Evolutionary conservation across 2,888 invertebrate species (phyloP), one percentile per base, ranked within the genome.

Genomic region (Lithodes maja): DNA sequence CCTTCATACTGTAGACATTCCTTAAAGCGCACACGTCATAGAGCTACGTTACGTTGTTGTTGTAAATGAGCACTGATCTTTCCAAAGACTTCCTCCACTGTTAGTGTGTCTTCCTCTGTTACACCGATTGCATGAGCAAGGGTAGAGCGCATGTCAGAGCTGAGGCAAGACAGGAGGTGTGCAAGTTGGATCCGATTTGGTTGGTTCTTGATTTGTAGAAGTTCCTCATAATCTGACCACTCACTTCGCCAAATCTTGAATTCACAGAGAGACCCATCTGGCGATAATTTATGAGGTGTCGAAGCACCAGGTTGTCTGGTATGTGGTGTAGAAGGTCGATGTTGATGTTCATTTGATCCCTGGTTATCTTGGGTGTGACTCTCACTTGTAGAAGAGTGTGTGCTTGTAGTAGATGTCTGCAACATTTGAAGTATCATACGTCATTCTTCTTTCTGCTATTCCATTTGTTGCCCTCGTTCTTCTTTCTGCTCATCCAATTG

Each of bases 101-200:
- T n/a, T 17, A n/a, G n/a, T n/a, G 50, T 69, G 5, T 81, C 61
- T 50, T 81, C 61, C 81, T 81, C 81, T 33, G 81, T 17, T n/a
- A 82, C 68, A 5, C 69, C 68, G 12, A 82, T 68, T 12, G 82
- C 82, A 54, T 82, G 61, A 7, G n/a, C n/a, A n/a, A n/a, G n/a
- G n/a, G n/a, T n/a, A n/a, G 54, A 12, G 2, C 55, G 79, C 17
- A 74, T 74, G 3, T 74, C 15, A n/a, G 17, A 17, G n/a, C 9
- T 74, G n/a, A 74, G 74, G 17, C 74, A 74, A 3, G 74, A 74
- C n/a, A 5, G 3, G 17, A 74, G 74, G n/a, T 74, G 74, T 61
- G 61, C 61, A 5, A 61, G 61, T 61, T 61, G 61, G 61, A 61
- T 61, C 61, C 61, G 61, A 61, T 61, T 5, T 1, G 61, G 61